Percentiles rank a stretch among this genome's conserved stretches.
These are phyloP conservation scores for Cuculus canorus DNA, from an alignment of 2,797 vertebrate genomes.

Conservation along the genomic window DNA sequence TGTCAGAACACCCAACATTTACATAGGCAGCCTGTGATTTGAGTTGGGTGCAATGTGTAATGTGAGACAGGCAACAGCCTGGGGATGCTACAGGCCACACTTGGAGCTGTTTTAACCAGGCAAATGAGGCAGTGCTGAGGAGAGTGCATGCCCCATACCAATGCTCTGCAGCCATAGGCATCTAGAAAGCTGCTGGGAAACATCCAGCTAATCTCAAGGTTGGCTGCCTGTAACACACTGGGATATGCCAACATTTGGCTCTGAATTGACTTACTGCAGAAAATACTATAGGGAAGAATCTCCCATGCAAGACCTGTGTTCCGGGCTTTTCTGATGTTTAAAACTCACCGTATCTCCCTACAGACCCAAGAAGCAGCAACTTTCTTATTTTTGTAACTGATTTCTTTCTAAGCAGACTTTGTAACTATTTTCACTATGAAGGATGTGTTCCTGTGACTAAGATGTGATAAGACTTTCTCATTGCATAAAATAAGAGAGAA, in stretches of 20 bases:
- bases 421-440: not conserved
- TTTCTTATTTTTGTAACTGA: not conserved
- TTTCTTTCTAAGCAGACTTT: not conserved
- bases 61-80: not conserved
- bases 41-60: accelerated
- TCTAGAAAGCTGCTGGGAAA: not conserved
- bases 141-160: not conserved
- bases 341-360: not conserved
- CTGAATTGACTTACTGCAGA: not conserved
- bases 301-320: not conserved
- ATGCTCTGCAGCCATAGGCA: not conserved
- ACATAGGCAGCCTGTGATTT: not conserved
- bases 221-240: not conserved
- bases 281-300: not conserved
- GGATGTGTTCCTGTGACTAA: not conserved
- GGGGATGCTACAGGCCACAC: too few species aligned
- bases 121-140: not conserved
- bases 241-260: not conserved
- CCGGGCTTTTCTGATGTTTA: not conserved
- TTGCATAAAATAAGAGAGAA: not conserved
- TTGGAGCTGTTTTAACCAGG: not conserved
- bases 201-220: not conserved
- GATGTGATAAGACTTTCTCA: not conserved
- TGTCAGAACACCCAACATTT: not conserved
- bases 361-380: not conserved